Base-by-base conservation (phyloP, 2,113 vertebrate species). In the Campylomormyrus numenius region DNA sequence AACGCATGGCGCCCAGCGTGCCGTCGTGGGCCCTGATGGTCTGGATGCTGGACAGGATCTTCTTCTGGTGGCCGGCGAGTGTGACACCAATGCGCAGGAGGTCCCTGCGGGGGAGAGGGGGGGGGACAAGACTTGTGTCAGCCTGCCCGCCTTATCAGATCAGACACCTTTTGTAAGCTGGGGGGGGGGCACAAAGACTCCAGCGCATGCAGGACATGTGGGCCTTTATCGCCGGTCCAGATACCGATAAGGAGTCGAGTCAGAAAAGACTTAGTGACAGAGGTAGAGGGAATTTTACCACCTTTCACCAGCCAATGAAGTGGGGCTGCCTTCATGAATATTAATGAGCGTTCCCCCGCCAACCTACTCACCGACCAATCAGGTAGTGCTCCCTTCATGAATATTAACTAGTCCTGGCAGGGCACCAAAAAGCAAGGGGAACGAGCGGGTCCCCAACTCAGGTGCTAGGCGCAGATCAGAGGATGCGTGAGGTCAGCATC, bases 21-120 rank as follows among this genome's bases (percentile, higher is more conserved):
- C 98, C 97, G 93, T 52, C 50, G 87, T 97, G 97, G 92, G 97
- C 95, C 94, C 97, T 96, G 95, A 98, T 97, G 2, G 97, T 97
- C 92, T 99, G 98, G 62, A 98, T 95, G 90, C 98, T 98, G 94
- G 97, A 98, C 91, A 99, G 95, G 90, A 99, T 98, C 93, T 99
- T 99, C 96, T 98, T 99, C 94, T 99, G 98, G 93, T 99, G 98
- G 56, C 98, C 98, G 1, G 98, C 98, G 90, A 99, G 95, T 91
- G 98, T 99, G 92, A 99, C 97, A 24, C 98, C 98, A 96, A 98
- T 98, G 96, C 98, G 96, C 94, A 99, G 95, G 90, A 99, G 97
- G 94, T 99, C 98, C 95, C 98, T 99, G 94, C 27, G 92, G 90
- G 91, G 94, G 88, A 94, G 31, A 85, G 91, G 91, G 95, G 88